These are phyloP conservation scores for Rhegmatorhina hoffmannsi DNA, from an alignment of 2,113 vertebrate genomes.

Conservation along the genomic window DNA sequence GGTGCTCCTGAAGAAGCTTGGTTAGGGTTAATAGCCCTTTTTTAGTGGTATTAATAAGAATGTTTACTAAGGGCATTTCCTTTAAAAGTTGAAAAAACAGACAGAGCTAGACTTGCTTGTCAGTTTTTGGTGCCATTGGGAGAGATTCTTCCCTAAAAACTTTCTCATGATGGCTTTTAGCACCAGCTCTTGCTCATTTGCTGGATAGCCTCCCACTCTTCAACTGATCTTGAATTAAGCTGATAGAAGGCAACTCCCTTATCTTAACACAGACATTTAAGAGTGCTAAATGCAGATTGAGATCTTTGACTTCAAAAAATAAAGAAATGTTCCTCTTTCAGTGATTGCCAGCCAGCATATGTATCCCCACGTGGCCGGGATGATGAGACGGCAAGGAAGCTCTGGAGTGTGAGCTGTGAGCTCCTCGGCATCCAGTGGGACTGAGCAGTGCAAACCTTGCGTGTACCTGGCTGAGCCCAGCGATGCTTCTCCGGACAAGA, in stretches of 20 bases:
- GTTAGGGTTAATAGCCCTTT: not conserved
- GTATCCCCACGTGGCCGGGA: slow-evolving; percentile 85
- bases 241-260: not conserved
- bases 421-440: slow-evolving; percentile 87
- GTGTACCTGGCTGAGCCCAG: not conserved
- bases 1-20: not conserved
- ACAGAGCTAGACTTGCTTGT: not conserved
- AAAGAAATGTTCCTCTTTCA: slow-evolving; percentile 50
- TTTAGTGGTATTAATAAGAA: not conserved
- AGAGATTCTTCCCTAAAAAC: not conserved
- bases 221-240: not conserved
- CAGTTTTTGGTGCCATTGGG: not conserved
- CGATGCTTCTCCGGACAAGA: not conserved
- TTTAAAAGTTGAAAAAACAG: not conserved
- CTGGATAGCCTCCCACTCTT: not conserved
- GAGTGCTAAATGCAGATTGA: not conserved
- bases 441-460: slow-evolving; percentile 57
- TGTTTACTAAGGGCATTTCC: not conserved
- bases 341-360: slow-evolving; percentile 87
- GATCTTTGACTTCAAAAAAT: not conserved
- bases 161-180: not conserved
- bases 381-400: slow-evolving; percentile 82
- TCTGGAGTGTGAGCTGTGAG: slow-evolving; percentile 91
- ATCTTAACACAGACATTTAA: not conserved
- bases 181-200: not conserved